These are phyloP conservation scores for Misgurnus mizolepis DNA, from an alignment of 2,113 vertebrate genomes.

Conservation along the genomic window DNA sequence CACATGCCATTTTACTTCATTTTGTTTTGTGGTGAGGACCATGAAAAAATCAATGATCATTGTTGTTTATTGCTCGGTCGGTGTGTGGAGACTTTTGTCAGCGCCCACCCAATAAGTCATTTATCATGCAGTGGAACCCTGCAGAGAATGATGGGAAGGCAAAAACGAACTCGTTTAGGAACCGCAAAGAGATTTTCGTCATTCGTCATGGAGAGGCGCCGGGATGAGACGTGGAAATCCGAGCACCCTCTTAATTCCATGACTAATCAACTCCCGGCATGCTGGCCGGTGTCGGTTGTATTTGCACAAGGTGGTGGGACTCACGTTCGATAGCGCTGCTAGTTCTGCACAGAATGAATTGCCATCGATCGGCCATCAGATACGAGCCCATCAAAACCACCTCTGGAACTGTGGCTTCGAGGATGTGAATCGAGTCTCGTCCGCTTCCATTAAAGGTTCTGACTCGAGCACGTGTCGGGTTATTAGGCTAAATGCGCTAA, in stretches of 20 bases:
- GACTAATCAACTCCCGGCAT: conserved; percentile 49
- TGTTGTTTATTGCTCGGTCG: conserved; percentile 44
- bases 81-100: conserved; percentile 36
- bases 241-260: conserved; percentile 48
- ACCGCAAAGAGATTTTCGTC: conserved; percentile 31
- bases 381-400: conserved; percentile 29
- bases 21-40: conserved; percentile 27
- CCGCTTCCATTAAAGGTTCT: background rate
- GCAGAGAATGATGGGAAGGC: conserved; percentile 22
- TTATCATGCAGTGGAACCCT: conserved; percentile 36
- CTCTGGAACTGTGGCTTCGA: background rate
- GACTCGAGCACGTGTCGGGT: background rate
- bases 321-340: conserved; percentile 54
- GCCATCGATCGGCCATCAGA: conserved; percentile 64
- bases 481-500: background rate
- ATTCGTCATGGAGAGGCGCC: background rate
- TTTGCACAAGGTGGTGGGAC: conserved; percentile 36
- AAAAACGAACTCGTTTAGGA: conserved; percentile 27
- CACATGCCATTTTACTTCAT: conserved; percentile 7
- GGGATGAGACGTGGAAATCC: conserved; percentile 25
- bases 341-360: conserved; percentile 56
- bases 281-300: conserved; percentile 29
- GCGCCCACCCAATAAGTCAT: conserved; percentile 36
- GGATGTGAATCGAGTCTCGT: background rate
- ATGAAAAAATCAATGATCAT: conserved; percentile 31